A percentile compares a stretch with the other conserved stretches of the same genome.
Conservation (phyloP, 2,113 vertebrate genomes). For the Puntigrus tetrazona region DNA sequence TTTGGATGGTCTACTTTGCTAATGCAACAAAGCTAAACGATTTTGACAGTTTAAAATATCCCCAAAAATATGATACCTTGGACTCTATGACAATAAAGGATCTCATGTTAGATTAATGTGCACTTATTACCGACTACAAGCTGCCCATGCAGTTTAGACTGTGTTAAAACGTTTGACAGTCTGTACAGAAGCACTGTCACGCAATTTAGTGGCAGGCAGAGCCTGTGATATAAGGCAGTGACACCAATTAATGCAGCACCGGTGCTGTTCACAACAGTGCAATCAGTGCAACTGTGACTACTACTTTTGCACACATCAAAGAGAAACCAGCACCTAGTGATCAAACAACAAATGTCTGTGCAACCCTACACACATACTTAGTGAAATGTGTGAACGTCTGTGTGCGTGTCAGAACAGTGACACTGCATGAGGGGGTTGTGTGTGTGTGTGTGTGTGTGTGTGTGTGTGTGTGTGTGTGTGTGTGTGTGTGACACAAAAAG, state of each 20-base stretch:
- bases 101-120: background rate
- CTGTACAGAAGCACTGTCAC: background rate
- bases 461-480: conserved; percentile 5
- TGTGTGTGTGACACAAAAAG: conserved; percentile 26
- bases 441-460: conserved; percentile 14
- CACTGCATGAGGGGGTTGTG: conserved; percentile 6
- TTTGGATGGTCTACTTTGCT: background rate
- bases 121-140: background rate
- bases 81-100: background rate
- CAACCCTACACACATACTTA: background rate
- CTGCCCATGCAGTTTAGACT: background rate
- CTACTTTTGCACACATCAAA: conserved; percentile 10
- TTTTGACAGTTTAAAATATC: background rate
- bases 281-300: background rate
- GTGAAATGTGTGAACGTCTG: conserved; percentile 22
- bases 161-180: background rate
- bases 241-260: background rate
- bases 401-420: conserved; percentile 7
- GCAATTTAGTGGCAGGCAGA: background rate
- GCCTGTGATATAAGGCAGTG: background rate
- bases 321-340: background rate
- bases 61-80: background rate
- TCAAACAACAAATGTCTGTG: conserved; percentile 8
- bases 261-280: background rate
- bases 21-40: background rate